These are phyloP conservation scores for Caenorhabditis zanzibari DNA, from an alignment of 2,888 invertebrate species.

Conservation along the genomic window DNA sequence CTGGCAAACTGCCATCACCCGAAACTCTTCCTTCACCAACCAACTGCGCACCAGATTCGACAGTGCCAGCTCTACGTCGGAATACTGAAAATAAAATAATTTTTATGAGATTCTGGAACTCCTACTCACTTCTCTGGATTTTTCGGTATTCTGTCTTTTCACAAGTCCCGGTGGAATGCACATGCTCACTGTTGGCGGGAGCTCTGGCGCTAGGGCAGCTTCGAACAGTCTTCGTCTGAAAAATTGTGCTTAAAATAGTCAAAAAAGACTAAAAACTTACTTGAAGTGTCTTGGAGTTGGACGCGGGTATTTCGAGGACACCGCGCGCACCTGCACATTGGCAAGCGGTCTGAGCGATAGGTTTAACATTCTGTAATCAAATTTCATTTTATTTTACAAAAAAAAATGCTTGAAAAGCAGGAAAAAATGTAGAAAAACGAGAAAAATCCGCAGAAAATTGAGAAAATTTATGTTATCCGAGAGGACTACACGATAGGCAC, in stretches of 20 bases:
- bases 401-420: neutral
- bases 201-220: slow-evolving; percentile 75
- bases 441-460: neutral
- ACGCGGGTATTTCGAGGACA: slow-evolving; percentile 80
- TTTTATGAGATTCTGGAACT: neutral
- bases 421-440: neutral
- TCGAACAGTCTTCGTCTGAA: slow-evolving; percentile 78
- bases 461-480: slow-evolving; percentile 1
- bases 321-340: slow-evolving; percentile 65
- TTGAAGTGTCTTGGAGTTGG: slow-evolving; percentile 79
- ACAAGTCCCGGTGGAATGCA: slow-evolving; percentile 68
- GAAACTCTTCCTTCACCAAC: slow-evolving; percentile 77
- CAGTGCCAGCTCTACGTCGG: slow-evolving; percentile 79
- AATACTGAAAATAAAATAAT: slow-evolving; percentile 72
- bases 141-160: slow-evolving; percentile 50
- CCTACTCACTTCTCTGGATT: slow-evolving; percentile 53
- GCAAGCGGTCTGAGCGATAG: slow-evolving; percentile 32
- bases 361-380: slow-evolving; percentile 56
- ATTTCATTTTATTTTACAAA: neutral
- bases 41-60: slow-evolving; percentile 77
- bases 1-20: slow-evolving; percentile 81
- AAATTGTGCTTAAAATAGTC: neutral
- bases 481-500: slow-evolving; percentile 1
- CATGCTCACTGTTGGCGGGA: slow-evolving; percentile 68
- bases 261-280: slow-evolving; percentile 42